A percentile compares a stretch with the other conserved stretches of the same genome.
Conservation (phyloP, 2,888 invertebrate species). For the Cantharis flavilabris region DNA sequence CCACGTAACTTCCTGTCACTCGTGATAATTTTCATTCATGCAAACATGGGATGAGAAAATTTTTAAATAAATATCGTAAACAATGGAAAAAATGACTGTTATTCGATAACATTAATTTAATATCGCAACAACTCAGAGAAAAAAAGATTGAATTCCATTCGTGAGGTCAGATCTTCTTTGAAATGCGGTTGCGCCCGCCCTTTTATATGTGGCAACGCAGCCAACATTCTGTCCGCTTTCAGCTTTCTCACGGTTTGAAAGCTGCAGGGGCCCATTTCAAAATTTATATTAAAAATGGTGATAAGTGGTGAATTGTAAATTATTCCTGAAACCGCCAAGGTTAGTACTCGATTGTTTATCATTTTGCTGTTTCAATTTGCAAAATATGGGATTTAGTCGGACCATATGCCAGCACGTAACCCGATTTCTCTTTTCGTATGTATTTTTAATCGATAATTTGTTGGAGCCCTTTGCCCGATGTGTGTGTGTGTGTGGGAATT, state of each 20-base stretch:
- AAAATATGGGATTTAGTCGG: background rate
- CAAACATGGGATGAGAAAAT: constrained; percentile 18
- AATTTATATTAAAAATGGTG: constrained; percentile 20
- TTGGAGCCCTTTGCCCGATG: background rate
- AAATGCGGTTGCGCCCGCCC: constrained; percentile 29
- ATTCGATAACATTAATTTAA: background rate
- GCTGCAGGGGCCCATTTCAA: constrained; percentile 12
- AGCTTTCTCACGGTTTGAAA: constrained; percentile 20
- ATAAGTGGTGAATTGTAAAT: constrained; percentile 1
- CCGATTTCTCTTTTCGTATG: constrained; percentile 2
- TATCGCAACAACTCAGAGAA: background rate
- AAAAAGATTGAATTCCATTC: constrained; percentile 22
- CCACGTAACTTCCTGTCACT: constrained; percentile 9
- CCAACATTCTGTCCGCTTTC: constrained; percentile 16
- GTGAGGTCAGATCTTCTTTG: constrained; percentile 22
- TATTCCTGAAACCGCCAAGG: constrained; percentile 5
- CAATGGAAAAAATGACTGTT: background rate
- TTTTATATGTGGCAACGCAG: constrained; percentile 20
- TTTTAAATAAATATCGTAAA: background rate
- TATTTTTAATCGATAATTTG: background rate
- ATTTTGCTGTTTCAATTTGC: background rate
- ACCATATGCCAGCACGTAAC: constrained; percentile 17
- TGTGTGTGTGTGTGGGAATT: background rate
- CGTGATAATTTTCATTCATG: constrained; percentile 26
- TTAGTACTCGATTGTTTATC: constrained; percentile 9